Percentiles rank a stretch among this genome's conserved stretches.
Conservation (phyloP, 2,113 vertebrate genomes). For the Thamnophis sirtalis region DNA sequence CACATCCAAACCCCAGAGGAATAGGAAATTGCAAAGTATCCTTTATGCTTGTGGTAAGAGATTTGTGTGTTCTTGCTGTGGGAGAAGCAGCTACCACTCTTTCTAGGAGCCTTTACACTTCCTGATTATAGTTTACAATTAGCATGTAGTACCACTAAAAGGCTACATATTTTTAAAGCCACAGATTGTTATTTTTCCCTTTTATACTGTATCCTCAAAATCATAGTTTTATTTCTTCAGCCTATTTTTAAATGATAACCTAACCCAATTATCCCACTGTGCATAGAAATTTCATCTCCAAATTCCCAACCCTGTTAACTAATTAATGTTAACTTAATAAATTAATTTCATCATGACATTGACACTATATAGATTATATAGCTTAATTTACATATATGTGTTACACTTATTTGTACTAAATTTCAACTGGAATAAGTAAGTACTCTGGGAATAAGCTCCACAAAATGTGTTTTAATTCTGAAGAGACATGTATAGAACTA, state of each 20-base stretch:
- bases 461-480: neutral
- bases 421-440: neutral
- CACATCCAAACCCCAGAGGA: neutral
- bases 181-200: neutral
- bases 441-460: neutral
- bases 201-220: neutral
- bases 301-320: neutral
- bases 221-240: neutral
- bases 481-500: neutral
- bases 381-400: neutral
- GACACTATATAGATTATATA: neutral
- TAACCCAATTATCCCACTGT: neutral
- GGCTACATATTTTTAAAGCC: neutral
- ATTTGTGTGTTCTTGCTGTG: neutral
- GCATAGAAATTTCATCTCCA: neutral
- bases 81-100: neutral
- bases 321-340: neutral
- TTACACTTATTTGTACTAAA: neutral
- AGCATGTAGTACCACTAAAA: neutral
- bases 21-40: neutral
- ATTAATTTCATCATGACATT: neutral
- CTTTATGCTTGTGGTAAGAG: neutral
- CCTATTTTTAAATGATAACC: neutral
- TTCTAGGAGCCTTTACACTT: neutral
- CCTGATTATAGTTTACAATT: neutral